Conservation (phyloP, 2,888 invertebrate genomes). For the Hylaea fasciaria region DNA sequence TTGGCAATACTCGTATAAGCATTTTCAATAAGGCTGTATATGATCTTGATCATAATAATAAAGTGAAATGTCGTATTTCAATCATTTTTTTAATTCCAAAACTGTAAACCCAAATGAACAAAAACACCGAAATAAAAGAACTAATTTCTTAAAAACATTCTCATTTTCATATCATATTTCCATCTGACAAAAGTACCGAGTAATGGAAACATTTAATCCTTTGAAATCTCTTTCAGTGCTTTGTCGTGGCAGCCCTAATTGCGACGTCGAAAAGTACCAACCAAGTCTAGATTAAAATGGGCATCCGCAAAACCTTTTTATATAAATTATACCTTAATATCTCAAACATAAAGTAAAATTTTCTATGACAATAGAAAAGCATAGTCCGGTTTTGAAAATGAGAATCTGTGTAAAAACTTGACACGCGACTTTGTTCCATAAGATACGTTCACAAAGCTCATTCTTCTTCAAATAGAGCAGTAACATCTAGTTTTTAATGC, state of each 20-base stretch:
- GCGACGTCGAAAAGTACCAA: conserved; percentile 67
- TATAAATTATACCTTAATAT: conserved; percentile 18
- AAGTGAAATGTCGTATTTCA: too few species aligned
- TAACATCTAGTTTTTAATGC: neutral
- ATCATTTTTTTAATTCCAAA: neutral
- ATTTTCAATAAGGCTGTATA: too few species aligned
- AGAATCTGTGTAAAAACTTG: too few species aligned
- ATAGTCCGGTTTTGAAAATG: neutral
- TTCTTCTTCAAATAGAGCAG: too few species aligned
- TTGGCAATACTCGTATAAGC: too few species aligned
- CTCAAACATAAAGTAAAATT: conserved; percentile 22
- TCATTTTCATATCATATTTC: conserved; percentile 46
- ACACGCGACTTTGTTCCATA: too few species aligned
- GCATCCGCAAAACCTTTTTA: conserved; percentile 44
- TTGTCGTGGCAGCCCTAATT: conserved; percentile 69
- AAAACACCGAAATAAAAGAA: conserved; percentile 32
- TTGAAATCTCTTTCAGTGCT: conserved; percentile 65
- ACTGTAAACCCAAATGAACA: neutral
- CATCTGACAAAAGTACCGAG: conserved; percentile 54
- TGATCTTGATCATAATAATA: too few species aligned
- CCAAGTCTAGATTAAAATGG: conserved; percentile 72
- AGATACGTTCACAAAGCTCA: too few species aligned
- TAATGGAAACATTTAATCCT: conserved; percentile 77
- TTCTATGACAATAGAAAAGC: conserved; percentile 21
- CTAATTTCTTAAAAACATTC: conserved; percentile 33